Conservation (phyloP, 2,797 vertebrate genomes). For the Enteromius treurensis region DNA sequence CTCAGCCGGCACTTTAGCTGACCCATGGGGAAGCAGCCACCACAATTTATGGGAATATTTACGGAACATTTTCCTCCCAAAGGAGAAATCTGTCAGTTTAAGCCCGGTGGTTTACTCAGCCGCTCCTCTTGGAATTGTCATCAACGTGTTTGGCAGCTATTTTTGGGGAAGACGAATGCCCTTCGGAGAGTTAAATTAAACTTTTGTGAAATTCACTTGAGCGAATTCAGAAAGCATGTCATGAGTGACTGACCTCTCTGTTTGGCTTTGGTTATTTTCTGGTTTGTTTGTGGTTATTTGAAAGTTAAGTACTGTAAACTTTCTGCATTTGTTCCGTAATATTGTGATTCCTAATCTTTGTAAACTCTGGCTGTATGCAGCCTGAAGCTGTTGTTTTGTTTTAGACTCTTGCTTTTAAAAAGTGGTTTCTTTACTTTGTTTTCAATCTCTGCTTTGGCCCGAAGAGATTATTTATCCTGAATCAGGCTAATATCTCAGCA, state of each 20-base stretch:
- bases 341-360: slow-evolving; percentile 7
- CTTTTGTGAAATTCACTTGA: slow-evolving; percentile 12
- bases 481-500: slow-evolving; percentile 7
- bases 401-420: slow-evolving; percentile 17
- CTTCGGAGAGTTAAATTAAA: slow-evolving; percentile 11
- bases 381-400: slow-evolving; percentile 33
- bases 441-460: slow-evolving; percentile 26
- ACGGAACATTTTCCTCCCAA: slow-evolving; percentile 57
- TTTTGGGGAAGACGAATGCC: slow-evolving; percentile 31
- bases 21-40: slow-evolving; percentile 42
- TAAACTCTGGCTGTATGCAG: background rate
- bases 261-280: background rate
- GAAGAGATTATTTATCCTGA: slow-evolving; percentile 24
- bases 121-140: slow-evolving; percentile 36
- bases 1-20: slow-evolving; percentile 22
- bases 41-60: slow-evolving; percentile 60
- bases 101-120: slow-evolving; percentile 44
- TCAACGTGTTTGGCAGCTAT: slow-evolving; percentile 36
- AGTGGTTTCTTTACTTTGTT: slow-evolving; percentile 39
- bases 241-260: slow-evolving; percentile 17
- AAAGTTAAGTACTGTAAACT: slow-evolving; percentile 20
- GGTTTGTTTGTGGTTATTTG: slow-evolving; percentile 16
- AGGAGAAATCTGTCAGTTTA: slow-evolving; percentile 55
- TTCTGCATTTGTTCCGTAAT: slow-evolving; percentile 20
- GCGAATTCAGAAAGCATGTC: slow-evolving; percentile 20